Evolutionary conservation across 2,797 vertebrate genomes (phyloP), one percentile per base, ranked within the genome.

Genomic region (Pseudochirops corinnae): DNA sequence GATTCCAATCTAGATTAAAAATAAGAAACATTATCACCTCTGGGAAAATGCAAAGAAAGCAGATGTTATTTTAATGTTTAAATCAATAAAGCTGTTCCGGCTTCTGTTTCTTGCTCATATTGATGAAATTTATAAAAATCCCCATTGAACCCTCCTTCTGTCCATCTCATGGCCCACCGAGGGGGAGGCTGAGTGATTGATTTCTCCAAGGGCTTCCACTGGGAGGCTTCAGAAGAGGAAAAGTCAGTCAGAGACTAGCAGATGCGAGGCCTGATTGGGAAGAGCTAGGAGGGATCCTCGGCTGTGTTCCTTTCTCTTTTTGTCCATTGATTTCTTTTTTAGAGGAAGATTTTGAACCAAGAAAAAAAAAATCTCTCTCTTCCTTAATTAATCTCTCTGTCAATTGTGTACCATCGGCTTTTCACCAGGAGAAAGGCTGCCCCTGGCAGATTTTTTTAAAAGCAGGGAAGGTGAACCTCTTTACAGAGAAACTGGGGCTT

Each of bases 1-100:
- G 98, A 97, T 98, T 98, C 98, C 98, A 98, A 97, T 97, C 94
- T 96, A 98, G 97, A 98, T 99, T 98, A 98, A 98, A 97, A 97
- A 98, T 96, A 98, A 98, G 97, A 95, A 97, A 96, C 96, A 82
- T 98, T 98, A 98, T 98, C 98, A 97, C 97, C 98, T 96, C 95
- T 96, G 97, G 97, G 98, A 98, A 96, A 94, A 98, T 97, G 97
- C 96, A 98, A 97, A 98, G 98, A 98, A 98, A 98, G 60, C 94
- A 95, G 95, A 97, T 97, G 98, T 98, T 98, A 98, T 97, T 98
- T 97, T 97, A 98, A 98, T 98, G 98, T 98, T 94, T 97, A 98
- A 98, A 98, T 99, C 98, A 95, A 99, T 99, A 98, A 97, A 97
- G 93, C 95, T 97, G 97, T 96, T 87, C 94, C 97, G n/a, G 95